Percentiles rank a stretch among this genome's conserved stretches.
Conservation (phyloP, 2,113 vertebrate genomes). For the Coryphaenoides rupestris region DNA sequence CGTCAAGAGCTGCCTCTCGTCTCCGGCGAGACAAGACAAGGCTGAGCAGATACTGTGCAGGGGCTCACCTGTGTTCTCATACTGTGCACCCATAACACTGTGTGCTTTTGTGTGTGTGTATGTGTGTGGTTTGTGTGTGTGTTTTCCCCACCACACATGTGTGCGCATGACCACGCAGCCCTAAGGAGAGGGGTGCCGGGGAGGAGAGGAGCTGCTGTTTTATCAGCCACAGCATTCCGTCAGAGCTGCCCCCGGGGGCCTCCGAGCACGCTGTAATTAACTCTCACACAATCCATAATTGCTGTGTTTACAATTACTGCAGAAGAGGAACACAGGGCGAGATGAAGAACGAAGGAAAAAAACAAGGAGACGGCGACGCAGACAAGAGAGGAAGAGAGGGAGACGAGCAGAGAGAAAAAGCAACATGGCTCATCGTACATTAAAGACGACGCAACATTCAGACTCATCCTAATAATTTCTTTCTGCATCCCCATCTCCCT, state of each 20-base stretch:
- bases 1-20: constrained; percentile 42
- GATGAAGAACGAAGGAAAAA: constrained; percentile 31
- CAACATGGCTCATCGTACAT: constrained; percentile 44
- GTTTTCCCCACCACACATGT: too few relatives aligned
- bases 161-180: too few relatives aligned
- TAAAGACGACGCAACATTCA: constrained; percentile 74
- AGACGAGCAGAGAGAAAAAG: constrained; percentile 18
- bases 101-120: constrained; percentile 12
- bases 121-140: too few relatives aligned
- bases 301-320: constrained; percentile 79
- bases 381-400: constrained; percentile 41
- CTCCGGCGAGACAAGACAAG: constrained; percentile 61
- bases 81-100: constrained; percentile 1
- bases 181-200: constrained; percentile 5
- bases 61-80: constrained; percentile 29
- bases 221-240: constrained; percentile 75
- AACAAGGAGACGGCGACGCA: constrained; percentile 31
- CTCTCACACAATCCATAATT: constrained; percentile 81
- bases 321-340: constrained; percentile 58
- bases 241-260: constrained; percentile 69
- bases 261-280: constrained; percentile 77
- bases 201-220: constrained; percentile 70
- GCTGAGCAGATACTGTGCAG: constrained; percentile 39
- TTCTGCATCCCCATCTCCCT: constrained; percentile 37
- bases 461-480: too few relatives aligned